A percentile compares a stretch with the other conserved stretches of the same genome.
These are phyloP conservation scores for Trichoplax adhaerens DNA, from an alignment of 37 sponge, comb jelly and placozoan species.

Conservation along the genomic window DNA sequence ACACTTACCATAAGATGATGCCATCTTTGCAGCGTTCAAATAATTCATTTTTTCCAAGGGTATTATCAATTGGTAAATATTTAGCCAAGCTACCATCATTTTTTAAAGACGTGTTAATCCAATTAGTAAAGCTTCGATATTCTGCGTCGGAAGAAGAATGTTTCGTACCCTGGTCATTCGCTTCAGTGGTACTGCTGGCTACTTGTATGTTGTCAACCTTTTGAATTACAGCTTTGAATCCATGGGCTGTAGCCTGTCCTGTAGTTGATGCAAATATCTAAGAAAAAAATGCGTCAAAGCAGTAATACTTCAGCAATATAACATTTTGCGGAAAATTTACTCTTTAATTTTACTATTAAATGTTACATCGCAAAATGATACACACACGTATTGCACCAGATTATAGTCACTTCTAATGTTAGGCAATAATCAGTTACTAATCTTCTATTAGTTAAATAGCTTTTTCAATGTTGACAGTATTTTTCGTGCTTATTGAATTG, in stretches of 20 bases:
- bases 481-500: constrained; percentile 7
- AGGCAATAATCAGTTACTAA: constrained; percentile 3
- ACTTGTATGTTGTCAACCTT: too few species aligned
- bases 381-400: too few species aligned
- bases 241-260: too few species aligned
- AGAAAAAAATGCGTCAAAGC: too few species aligned
- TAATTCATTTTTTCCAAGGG: constrained; percentile 30
- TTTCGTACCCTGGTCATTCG: constrained; percentile 58
- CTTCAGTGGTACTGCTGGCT: constrained; percentile 24
- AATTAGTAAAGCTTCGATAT: constrained; percentile 75
- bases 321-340: too few species aligned
- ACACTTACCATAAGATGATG: constrained; percentile 61
- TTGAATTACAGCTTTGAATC: too few species aligned
- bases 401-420: neutral
- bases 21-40: constrained; percentile 58
- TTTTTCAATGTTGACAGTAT: constrained; percentile 7
- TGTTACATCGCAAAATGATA: too few species aligned
- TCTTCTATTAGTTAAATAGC: constrained; percentile 7
- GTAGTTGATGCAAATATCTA: too few species aligned
- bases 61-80: constrained; percentile 52
- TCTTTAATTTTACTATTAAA: too few species aligned
- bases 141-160: constrained; percentile 88
- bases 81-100: constrained; percentile 43
- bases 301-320: too few species aligned
- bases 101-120: constrained; percentile 84